phyloP scores from a whole-genome alignment of 2,797 vertebrate species.

The Potorous gilbertii region DNA sequence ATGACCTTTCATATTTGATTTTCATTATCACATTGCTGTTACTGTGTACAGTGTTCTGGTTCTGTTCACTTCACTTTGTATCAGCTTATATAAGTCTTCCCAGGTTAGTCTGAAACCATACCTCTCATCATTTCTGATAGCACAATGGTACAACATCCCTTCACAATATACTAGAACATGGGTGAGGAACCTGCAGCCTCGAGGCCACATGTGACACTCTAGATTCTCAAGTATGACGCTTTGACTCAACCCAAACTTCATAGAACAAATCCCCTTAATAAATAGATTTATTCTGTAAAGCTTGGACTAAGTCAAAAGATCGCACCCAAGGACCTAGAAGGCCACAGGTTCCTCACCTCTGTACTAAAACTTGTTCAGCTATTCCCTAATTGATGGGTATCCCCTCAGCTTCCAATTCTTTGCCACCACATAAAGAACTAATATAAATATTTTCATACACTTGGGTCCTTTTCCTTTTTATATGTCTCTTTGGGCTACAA shows the following conservation, averaged over 20 bases:
- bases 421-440: background rate
- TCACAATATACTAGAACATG: background rate
- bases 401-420: background rate
- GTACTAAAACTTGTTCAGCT: background rate
- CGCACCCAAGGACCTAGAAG: too few relatives aligned
- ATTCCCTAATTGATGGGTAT: background rate
- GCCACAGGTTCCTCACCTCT: too few relatives aligned
- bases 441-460: background rate
- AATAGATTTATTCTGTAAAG: too few relatives aligned
- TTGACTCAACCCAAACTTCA: too few relatives aligned
- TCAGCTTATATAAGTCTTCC: background rate
- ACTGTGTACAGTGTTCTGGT: background rate
- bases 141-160: background rate
- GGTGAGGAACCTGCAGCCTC: too few relatives aligned
- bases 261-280: too few relatives aligned
- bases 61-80: background rate
- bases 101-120: background rate
- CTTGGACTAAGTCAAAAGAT: too few relatives aligned
- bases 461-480: background rate
- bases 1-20: background rate
- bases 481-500: background rate
- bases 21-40: background rate
- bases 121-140: background rate
- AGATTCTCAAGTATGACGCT: too few relatives aligned
- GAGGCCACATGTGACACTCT: too few relatives aligned